These are phyloP conservation scores for Parauchenoglanis punctatus DNA, from an alignment of 2,797 vertebrate species.

Conservation along the genomic window DNA sequence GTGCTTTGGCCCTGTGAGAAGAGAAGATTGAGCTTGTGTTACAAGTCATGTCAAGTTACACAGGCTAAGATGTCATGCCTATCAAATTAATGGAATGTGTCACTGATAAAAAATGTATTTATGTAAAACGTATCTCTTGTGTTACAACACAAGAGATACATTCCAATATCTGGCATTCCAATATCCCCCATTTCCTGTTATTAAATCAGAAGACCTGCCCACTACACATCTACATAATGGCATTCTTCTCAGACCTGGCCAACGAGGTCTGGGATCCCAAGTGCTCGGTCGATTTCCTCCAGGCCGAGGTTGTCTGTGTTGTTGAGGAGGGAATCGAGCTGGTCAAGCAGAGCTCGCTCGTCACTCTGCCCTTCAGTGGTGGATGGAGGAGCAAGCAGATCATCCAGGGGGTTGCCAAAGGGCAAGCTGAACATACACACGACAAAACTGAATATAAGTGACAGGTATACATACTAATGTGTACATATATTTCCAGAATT, in stretches of 20 bases:
- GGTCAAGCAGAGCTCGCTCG: conserved; percentile 90
- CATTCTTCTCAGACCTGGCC: conserved; percentile 74
- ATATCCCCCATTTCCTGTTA: background rate
- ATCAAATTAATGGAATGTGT: background rate
- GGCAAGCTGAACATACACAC: conserved; percentile 75
- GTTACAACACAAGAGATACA: background rate
- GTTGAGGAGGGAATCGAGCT: conserved; percentile 91
- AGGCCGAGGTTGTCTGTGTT: conserved; percentile 90
- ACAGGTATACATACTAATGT: background rate
- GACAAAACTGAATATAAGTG: background rate
- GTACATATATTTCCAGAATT: background rate
- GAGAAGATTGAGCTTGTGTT: background rate
- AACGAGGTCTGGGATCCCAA: conserved; percentile 97
- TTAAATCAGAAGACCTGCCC: background rate
- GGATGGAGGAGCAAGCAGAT: conserved; percentile 85
- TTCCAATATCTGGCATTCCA: background rate
- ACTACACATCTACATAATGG: background rate
- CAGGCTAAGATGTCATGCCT: background rate
- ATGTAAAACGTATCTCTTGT: background rate
- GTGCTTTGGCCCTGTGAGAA: conserved; percentile 81
- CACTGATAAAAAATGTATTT: background rate
- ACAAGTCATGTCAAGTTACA: background rate
- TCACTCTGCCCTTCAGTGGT: conserved; percentile 88
- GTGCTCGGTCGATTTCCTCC: conserved; percentile 94
- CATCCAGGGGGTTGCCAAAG: conserved; percentile 86